phyloP scores from a whole-genome alignment of 1,140 invertebrate genomes.

The Oscheius sp. region DNA sequence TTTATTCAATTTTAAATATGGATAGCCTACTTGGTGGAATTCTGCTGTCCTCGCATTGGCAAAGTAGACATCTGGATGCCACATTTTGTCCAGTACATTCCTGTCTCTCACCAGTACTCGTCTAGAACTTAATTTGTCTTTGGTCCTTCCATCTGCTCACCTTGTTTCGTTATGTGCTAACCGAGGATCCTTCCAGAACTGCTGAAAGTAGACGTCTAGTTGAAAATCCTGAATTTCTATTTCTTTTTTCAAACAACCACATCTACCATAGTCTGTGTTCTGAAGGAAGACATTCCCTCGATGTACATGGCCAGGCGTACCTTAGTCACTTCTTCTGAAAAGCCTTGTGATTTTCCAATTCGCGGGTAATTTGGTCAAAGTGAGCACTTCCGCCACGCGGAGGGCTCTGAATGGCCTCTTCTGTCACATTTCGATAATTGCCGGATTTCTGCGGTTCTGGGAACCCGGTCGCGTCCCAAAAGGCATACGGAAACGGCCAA shows the following conservation, averaged over 20 bases:
- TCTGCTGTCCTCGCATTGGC: conserved; percentile 59
- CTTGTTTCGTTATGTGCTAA: conserved; percentile 62
- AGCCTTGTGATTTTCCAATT: background rate
- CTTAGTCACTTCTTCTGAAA: conserved; percentile 49
- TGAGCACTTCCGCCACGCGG: background rate
- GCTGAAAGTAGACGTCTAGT: conserved; percentile 68
- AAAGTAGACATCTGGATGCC: conserved; percentile 61
- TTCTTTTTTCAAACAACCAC: background rate
- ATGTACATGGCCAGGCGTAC: conserved; percentile 60
- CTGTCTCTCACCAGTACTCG: conserved; percentile 67
- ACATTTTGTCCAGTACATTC: conserved; percentile 65
- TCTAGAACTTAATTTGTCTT: conserved; percentile 58
- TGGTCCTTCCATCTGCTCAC: conserved; percentile 19
- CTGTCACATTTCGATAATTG: background rate
- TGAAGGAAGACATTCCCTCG: conserved; percentile 54
- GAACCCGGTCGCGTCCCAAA: too few relatives aligned
- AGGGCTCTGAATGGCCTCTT: background rate
- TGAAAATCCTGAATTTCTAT: conserved; percentile 66
- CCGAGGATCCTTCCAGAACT: conserved; percentile 68
- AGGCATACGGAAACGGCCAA: too few relatives aligned
- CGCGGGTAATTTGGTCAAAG: background rate
- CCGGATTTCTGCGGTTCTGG: too few relatives aligned
- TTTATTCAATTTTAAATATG: background rate
- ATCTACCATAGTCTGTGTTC: conserved; percentile 55
- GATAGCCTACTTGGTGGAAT: conserved; percentile 47